phyloP scores from a whole-genome alignment of 1,140 invertebrate genomes.

The Drosophila pruinosa region DNA sequence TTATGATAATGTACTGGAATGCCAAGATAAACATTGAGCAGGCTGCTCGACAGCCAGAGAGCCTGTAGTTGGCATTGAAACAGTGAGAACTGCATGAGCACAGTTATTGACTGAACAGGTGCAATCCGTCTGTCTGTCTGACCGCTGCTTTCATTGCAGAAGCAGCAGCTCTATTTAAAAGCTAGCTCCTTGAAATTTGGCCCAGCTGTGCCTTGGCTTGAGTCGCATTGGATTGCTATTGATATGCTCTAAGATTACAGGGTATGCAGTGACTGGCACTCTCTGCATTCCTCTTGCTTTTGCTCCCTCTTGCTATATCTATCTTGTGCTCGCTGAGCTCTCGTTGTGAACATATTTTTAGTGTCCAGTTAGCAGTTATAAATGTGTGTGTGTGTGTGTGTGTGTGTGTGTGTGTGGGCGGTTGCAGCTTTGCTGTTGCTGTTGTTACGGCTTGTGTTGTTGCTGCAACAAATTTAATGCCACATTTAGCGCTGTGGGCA shows the following conservation, averaged over 20 bases:
- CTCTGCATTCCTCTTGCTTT: background rate
- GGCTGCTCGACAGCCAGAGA: background rate
- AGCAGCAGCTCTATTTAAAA: too few species aligned
- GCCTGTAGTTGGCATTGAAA: too few species aligned
- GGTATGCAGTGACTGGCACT: too few species aligned
- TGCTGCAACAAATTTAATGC: conserved; percentile 73
- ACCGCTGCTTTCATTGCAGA: too few species aligned
- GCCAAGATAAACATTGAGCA: background rate
- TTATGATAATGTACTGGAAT: background rate
- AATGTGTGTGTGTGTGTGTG: conserved; percentile 5
- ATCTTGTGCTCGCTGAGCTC: background rate
- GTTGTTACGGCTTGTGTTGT: conserved; percentile 36
- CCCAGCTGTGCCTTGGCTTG: too few species aligned
- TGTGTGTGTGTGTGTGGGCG: conserved; percentile 11
- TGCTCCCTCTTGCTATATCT: background rate
- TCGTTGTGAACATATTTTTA: conserved; percentile 64
- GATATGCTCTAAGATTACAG: too few species aligned
- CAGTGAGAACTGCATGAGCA: too few species aligned
- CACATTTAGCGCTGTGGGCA: conserved; percentile 72
- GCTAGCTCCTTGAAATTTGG: too few species aligned
- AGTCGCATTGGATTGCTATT: too few species aligned
- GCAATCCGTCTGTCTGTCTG: too few species aligned
- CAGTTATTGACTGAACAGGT: too few species aligned
- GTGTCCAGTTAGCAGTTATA: conserved; percentile 62
- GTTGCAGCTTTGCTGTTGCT: background rate